These are phyloP conservation scores for Tolmerus cingulatus DNA, from an alignment of 2,888 invertebrate genomes.

Conservation along the genomic window DNA sequence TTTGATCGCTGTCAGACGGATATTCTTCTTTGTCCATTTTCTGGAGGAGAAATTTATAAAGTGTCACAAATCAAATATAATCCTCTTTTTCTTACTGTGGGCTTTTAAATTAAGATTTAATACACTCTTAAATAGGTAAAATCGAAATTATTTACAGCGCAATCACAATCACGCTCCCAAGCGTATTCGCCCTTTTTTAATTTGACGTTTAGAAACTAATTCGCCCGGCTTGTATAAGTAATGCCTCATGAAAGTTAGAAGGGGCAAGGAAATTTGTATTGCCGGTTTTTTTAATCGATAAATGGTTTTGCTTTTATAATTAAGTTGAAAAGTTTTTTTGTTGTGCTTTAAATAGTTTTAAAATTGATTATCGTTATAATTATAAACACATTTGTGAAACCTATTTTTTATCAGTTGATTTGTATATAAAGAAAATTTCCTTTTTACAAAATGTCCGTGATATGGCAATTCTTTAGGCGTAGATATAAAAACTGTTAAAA, in stretches of 20 bases:
- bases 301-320: too few relatives aligned
- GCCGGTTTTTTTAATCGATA: too few relatives aligned
- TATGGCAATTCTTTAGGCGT: not conserved
- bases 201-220: not conserved
- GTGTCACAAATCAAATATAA: not conserved
- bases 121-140: not conserved
- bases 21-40: constrained; percentile 63
- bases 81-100: not conserved
- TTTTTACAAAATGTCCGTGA: not conserved
- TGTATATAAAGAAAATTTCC: not conserved
- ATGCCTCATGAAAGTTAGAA: not conserved
- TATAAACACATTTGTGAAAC: too few relatives aligned
- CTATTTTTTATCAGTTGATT: too few relatives aligned
- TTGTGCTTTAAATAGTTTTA: too few relatives aligned
- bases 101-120: not conserved
- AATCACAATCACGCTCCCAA: not conserved
- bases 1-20: constrained; percentile 74
- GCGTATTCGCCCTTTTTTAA: not conserved
- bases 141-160: not conserved
- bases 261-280: not conserved
- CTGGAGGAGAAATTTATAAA: not conserved
- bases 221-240: not conserved
- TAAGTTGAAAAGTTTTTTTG: too few relatives aligned
- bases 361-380: too few relatives aligned
- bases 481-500: not conserved